Evolutionary conservation across 2,797 vertebrate species (phyloP), one percentile per base, ranked within the genome.

Genomic region (Carcharodon carcharias): DNA sequence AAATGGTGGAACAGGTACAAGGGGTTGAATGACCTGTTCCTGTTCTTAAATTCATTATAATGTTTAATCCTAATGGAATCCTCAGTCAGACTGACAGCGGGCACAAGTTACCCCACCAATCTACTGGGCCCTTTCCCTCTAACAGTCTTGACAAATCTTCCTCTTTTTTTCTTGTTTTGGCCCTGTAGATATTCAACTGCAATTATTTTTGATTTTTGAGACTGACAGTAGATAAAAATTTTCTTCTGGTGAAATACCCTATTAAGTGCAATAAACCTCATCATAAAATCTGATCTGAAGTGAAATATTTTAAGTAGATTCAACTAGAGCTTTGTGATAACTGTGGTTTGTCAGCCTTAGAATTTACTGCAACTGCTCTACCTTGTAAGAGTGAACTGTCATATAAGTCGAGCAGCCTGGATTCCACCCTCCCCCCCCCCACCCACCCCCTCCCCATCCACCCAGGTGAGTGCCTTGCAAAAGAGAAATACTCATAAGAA

Each of bases 251-350:
- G 93, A 95, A 95, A 50, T 69, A 69, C 23, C 0, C 11, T 71
- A 21, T 50, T n/a, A 92, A 35, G 56, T 92, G 58, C 14, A 40
- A 6, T 63, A 71, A 95, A 71, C 45, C 21, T 71, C 65, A 69
- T 94, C 65, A 71, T 95, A 54, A 95, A 54, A 69, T 95, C 65
- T 71, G 93, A 67, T 95, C 50, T 54, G 65, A 95, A 95, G 2
- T 16, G 65, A 95, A 71, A 45, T 94, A 23, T 54, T 50, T 71
- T 71, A 69, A 54, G 4, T 45, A n/a, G 58, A 4, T 31, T 91
- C 50, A 91, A 61, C 31, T 16, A 18, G 14, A 35, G 26, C 40
- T 50, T 50, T 93, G 67, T 67, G 3, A 11, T 16, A n/a, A 40
- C 31, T 45, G 18, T 65, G 63, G 63, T 94, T 94, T 69, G 69